Evolutionary conservation across 2,888 invertebrate species (phyloP).

Genomic region (Catocala sponsa): DNA sequence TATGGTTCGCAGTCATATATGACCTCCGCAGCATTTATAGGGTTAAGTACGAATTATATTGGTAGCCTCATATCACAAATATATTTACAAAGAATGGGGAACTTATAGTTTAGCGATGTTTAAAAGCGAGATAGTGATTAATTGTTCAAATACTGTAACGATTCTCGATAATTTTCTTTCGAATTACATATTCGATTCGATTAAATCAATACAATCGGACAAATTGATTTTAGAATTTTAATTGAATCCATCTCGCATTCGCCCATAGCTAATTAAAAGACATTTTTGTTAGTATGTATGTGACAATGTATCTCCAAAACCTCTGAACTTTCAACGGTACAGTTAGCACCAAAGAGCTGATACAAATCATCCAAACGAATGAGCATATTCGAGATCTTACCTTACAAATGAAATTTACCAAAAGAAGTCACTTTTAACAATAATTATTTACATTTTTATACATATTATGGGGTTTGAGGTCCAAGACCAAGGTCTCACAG

Average conservation of each 20-base stretch:
- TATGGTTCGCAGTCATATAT: no score
- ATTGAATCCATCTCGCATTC: no score
- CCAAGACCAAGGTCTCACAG: conserved; percentile 2
- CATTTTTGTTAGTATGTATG: not conserved
- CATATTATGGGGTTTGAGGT: conserved; percentile 15
- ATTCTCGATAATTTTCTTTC: no score
- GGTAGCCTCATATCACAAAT: conserved; percentile 9
- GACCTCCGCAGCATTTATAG: not conserved
- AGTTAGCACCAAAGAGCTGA: conserved; percentile 14
- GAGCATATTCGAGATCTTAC: conserved; percentile 11
- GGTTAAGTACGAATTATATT: not conserved
- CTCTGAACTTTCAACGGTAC: not conserved
- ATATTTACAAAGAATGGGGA: conserved; percentile 4
- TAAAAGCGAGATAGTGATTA: no score
- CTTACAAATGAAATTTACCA: not conserved
- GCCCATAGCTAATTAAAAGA: not conserved
- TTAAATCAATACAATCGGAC: no score
- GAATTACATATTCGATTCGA: no score
- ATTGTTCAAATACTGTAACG: no score
- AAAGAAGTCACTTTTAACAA: conserved; percentile 5
- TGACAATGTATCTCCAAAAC: conserved; percentile 9
- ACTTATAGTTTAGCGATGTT: not conserved
- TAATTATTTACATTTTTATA: conserved; percentile 15
- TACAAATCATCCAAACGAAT: conserved; percentile 4
- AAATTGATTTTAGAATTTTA: no score